These are phyloP conservation scores for Zaprionus taronus DNA, from an alignment of 1,140 invertebrate species.

Conservation along the genomic window DNA sequence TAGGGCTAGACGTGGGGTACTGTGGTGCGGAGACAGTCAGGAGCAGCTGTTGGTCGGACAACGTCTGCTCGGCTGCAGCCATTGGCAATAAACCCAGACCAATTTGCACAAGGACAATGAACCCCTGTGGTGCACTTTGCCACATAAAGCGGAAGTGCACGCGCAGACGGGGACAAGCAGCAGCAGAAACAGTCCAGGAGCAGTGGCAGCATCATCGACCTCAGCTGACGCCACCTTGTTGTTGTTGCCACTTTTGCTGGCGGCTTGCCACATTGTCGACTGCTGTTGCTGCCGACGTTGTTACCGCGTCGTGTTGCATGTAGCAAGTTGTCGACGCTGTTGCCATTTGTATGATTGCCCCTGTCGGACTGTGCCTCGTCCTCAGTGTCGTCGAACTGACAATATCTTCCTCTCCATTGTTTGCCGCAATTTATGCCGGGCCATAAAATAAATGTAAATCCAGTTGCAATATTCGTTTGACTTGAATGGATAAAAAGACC, in stretches of 20 bases:
- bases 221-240: conserved; percentile 19
- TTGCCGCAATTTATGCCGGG: conserved; percentile 64
- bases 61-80: conserved; percentile 49
- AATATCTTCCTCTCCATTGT: conserved; percentile 63
- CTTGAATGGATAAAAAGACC: not conserved
- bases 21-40: not conserved
- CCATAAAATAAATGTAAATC: conserved; percentile 75
- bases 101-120: conserved; percentile 83
- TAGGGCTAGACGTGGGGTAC: not conserved
- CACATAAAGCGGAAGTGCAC: conserved; percentile 51
- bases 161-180: conserved; percentile 5
- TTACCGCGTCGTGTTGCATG: conserved; percentile 21
- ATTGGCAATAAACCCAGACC: conserved; percentile 77
- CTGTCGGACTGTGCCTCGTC: conserved; percentile 25
- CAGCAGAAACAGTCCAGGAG: conserved; percentile 18
- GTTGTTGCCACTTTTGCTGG: conserved; percentile 47
- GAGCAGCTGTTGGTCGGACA: conserved; percentile 34
- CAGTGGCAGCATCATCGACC: conserved; percentile 17
- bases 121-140: conserved; percentile 80
- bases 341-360: conserved; percentile 45
- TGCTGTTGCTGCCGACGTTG: conserved; percentile 13
- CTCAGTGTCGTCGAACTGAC: conserved; percentile 60
- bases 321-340: conserved; percentile 25
- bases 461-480: conserved; percentile 6
- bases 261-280: conserved; percentile 64